phyloP scores from a whole-genome alignment of 2,113 vertebrate genomes.

The Pampusana beccarii region DNA sequence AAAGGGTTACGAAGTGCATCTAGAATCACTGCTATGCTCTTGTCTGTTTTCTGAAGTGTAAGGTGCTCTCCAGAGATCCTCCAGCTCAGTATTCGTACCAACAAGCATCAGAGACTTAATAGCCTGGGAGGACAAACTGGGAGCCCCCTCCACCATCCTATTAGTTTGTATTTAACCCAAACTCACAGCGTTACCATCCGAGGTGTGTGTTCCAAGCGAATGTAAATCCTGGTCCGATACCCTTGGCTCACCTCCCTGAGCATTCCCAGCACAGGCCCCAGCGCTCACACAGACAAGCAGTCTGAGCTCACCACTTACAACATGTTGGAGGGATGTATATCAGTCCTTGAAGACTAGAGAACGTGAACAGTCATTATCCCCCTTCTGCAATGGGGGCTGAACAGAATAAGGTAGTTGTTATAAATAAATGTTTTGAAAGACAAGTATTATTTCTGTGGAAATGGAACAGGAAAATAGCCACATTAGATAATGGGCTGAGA shows the following conservation, averaged over 20 bases:
- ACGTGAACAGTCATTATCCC: neutral
- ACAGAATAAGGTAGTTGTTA: neutral
- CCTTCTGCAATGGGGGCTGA: neutral
- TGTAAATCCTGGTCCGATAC: neutral
- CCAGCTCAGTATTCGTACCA: neutral
- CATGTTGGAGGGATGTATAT: fast-evolving
- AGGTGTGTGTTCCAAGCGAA: fast-evolving
- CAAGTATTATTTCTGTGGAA: neutral
- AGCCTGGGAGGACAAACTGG: neutral
- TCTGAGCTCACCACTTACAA: neutral
- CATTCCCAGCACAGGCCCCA: neutral
- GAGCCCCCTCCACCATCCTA: neutral
- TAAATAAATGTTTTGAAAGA: neutral
- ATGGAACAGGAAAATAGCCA: neutral
- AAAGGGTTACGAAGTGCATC: neutral
- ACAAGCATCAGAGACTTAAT: neutral
- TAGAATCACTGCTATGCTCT: neutral
- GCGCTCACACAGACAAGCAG: neutral
- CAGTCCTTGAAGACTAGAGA: neutral
- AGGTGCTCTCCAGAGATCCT: neutral
- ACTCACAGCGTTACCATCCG: neutral
- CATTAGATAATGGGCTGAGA: neutral
- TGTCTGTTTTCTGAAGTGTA: neutral
- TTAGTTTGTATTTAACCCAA: neutral
- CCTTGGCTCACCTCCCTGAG: neutral